Conservation (phyloP, 2,888 invertebrate genomes). For the Acleris sparsana region DNA sequence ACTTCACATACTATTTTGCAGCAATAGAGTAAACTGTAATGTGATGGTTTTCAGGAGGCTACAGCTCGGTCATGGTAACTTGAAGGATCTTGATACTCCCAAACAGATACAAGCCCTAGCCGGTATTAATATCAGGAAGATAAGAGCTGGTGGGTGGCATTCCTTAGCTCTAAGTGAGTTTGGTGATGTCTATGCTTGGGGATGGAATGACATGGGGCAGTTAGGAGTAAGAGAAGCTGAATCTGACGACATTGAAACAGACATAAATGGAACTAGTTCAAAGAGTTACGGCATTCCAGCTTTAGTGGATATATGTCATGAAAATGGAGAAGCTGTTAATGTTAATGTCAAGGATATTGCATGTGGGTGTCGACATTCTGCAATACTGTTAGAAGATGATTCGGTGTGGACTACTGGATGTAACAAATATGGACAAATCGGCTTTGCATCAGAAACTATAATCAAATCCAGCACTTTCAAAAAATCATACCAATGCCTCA, state of each 20-base stretch:
- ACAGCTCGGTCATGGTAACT: constrained; percentile 92
- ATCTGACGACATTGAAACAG: constrained; percentile 43
- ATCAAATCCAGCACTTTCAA: constrained; percentile 58
- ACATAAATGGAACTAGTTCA: constrained; percentile 41
- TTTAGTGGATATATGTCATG: constrained; percentile 66
- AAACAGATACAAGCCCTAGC: constrained; percentile 88
- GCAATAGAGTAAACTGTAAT: too few species aligned
- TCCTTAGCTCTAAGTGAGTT: constrained; percentile 89
- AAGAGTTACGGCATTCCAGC: constrained; percentile 64
- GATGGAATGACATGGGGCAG: constrained; percentile 95
- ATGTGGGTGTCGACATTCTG: constrained; percentile 91
- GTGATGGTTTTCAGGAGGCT: constrained; percentile 86
- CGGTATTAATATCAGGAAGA: constrained; percentile 87
- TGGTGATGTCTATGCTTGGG: constrained; percentile 95
- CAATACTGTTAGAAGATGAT: constrained; percentile 86
- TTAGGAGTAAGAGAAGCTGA: constrained; percentile 85
- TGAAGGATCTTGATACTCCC: constrained; percentile 86
- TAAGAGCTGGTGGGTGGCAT: constrained; percentile 95
- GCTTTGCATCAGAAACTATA: constrained; percentile 59
- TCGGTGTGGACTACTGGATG: constrained; percentile 90
- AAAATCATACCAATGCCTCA: constrained; percentile 53
- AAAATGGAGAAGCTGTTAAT: constrained; percentile 68
- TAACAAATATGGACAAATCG: constrained; percentile 92
- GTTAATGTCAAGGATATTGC: constrained; percentile 84
- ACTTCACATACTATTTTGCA: constrained; percentile 39